Conservation (phyloP, 2,797 vertebrate species). For the Mormyrus hasselquistii region DNA sequence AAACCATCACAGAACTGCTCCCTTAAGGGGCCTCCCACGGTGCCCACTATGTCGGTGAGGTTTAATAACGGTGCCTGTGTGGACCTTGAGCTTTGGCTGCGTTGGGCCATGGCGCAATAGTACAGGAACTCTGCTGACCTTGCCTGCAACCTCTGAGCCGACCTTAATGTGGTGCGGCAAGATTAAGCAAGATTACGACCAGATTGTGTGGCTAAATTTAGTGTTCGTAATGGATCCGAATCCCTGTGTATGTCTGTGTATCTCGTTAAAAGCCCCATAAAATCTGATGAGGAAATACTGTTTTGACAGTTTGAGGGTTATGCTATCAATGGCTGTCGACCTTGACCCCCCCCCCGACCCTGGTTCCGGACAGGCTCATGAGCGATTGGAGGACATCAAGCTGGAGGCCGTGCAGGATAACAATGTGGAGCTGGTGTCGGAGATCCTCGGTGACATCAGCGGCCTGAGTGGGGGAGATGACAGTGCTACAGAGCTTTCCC, state of each 20-base stretch:
- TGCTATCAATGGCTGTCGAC: neutral
- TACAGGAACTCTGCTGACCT: neutral
- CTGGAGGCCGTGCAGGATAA: conserved; percentile 96
- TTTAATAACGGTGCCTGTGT: neutral
- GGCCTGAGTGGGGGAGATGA: conserved; percentile 76
- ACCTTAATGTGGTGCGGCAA: neutral
- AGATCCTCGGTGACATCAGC: conserved; percentile 91
- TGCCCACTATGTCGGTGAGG: neutral
- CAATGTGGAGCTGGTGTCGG: conserved; percentile 89
- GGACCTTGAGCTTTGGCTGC: neutral
- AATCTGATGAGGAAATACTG: neutral
- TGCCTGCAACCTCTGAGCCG: neutral
- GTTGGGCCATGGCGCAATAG: neutral
- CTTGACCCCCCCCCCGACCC: neutral
- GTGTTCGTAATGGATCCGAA: neutral
- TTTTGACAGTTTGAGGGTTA: neutral
- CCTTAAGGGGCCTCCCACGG: neutral
- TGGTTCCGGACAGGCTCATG: conserved; percentile 67
- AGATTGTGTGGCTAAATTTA: neutral
- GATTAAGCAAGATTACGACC: neutral
- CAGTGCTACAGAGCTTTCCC: conserved; percentile 79
- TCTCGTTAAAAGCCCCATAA: neutral
- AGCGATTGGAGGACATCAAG: conserved; percentile 89
- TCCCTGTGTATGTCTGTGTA: neutral
- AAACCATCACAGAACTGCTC: neutral